Percentiles rank a stretch among this genome's conserved stretches.
These are phyloP conservation scores for Gymnopithys bicolor DNA, from an alignment of 2,797 vertebrate species.

Conservation along the genomic window DNA sequence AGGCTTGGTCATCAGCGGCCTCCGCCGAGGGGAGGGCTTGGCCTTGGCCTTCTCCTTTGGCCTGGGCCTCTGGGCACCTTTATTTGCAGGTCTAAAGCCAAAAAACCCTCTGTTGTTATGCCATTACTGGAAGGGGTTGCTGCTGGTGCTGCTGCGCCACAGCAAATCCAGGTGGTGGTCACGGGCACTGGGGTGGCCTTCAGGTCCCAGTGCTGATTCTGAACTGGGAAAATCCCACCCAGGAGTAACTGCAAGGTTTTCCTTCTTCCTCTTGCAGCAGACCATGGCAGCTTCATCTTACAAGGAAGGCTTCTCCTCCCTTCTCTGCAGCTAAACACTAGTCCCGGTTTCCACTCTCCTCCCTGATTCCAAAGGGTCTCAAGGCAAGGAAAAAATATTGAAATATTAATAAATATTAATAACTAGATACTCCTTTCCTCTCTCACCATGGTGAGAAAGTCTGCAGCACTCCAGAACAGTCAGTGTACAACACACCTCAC, in stretches of 20 bases:
- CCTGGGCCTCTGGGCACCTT: conserved; percentile 2
- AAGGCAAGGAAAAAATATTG: rapidly evolving
- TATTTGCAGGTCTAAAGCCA: conserved; percentile 67
- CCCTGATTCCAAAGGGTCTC: not conserved
- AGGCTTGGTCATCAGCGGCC: conserved; percentile 78
- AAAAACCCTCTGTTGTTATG: not conserved
- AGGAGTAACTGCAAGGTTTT: not conserved
- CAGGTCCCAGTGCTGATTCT: too few relatives aligned
- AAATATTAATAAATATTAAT: not conserved
- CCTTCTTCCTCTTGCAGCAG: rapidly evolving
- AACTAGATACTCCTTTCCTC: rapidly evolving
- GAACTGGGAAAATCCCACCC: not conserved
- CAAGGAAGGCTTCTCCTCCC: too few relatives aligned
- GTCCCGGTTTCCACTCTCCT: rapidly evolving
- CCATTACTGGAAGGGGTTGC: rapidly evolving
- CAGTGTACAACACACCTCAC: rapidly evolving
- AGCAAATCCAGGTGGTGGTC: too few relatives aligned
- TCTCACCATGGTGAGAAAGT: rapidly evolving
- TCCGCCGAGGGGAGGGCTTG: conserved; percentile 13
- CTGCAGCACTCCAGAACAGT: not conserved
- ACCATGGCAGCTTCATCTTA: rapidly evolving
- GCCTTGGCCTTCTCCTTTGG: conserved; percentile 2
- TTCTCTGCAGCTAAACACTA: not conserved
- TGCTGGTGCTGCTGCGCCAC: not conserved
- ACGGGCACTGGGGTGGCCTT: too few relatives aligned